These are phyloP conservation scores for Calephelis perditalis DNA, from an alignment of 2,888 invertebrate species.

Conservation along the genomic window DNA sequence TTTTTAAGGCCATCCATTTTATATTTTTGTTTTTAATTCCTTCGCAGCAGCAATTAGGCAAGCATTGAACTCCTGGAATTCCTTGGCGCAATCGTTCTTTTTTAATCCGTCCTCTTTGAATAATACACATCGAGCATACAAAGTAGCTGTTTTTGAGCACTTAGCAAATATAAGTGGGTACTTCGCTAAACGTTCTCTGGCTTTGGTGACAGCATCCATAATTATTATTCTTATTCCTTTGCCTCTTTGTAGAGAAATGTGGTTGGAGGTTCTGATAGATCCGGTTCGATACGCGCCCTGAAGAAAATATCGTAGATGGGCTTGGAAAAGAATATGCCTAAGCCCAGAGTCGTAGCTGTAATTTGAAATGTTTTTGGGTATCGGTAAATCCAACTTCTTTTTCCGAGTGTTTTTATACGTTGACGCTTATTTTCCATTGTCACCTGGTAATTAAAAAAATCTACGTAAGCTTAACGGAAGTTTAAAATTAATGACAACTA, in stretches of 20 bases:
- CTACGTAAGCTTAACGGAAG: too few relatives aligned
- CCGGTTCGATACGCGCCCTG: slow-evolving; percentile 40
- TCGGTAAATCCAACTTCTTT: slow-evolving; percentile 78
- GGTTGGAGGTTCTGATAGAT: slow-evolving; percentile 51
- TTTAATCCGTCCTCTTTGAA: slow-evolving; percentile 83
- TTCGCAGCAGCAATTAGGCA: slow-evolving; percentile 86
- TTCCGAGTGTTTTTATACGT: slow-evolving; percentile 64
- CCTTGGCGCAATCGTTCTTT: slow-evolving; percentile 85
- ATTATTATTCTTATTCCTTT: slow-evolving; percentile 30
- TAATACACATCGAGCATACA: slow-evolving; percentile 90
- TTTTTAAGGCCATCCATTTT: slow-evolving; percentile 51
- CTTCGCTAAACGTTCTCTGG: slow-evolving; percentile 83
- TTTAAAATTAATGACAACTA: too few relatives aligned
- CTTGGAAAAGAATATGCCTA: slow-evolving; percentile 82
- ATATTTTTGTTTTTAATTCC: slow-evolving; percentile 83
- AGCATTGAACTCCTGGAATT: slow-evolving; percentile 85
- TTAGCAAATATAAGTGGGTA: slow-evolving; percentile 86
- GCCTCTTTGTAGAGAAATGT: slow-evolving; percentile 30
- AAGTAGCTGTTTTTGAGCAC: slow-evolving; percentile 82
- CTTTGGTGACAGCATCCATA: slow-evolving; percentile 90
- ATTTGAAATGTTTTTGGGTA: slow-evolving; percentile 80
- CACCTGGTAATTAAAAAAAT: slow-evolving; percentile 40
- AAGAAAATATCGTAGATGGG: slow-evolving; percentile 84
- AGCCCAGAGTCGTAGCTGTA: slow-evolving; percentile 63
- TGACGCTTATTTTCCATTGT: slow-evolving; percentile 54